Evolutionary conservation across 1,140 invertebrate genomes (phyloP), one percentile per base, ranked within the genome.

Genomic region (Nomia melanderi): DNA sequence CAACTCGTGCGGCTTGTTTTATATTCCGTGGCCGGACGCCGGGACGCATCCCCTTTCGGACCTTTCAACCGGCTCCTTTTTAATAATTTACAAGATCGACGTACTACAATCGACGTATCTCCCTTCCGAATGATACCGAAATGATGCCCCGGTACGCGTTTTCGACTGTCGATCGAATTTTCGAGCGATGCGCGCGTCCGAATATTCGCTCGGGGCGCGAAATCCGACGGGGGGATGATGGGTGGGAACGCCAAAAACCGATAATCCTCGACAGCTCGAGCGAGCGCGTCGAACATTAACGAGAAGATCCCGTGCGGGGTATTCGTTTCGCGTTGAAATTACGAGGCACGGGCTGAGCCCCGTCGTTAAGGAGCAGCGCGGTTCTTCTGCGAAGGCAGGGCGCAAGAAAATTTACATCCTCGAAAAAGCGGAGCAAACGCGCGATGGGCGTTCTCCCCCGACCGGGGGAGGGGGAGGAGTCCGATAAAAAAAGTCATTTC

Each of bases 1-100:
- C 29, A 20, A 20, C 12, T 17, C 36, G 23, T 29, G n/a, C 41
- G 23, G 56, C 20, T 66, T 50, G 77, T 60, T 78, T 78, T 78
- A 75, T 78, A 78, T 78, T 78, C 77, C 36, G 63, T 33, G 69
- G 76, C 50, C 23, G 62, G 41, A 56, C 39, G 36, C 1, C 65
- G 14, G n/a, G n/a, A n/a, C 66, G 57, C 31, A 60, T 27, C 33
- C 14, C n/a, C 3, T 12, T 27, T 33, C 36, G 27, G 41, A 14
- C 44, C 36, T 25, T 25, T 25, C 64, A n/a, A 0, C 41, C 41
- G 57, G 9, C 60, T 9, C 17, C 39, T 27, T 47, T 36, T 77
- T 72, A 77, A 72, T 72, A 60, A 77, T 77, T 72, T 56, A 77
- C 29, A 20, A 14, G 25, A 25, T 33, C 57, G 27, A 29, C 12